Evolutionary conservation across 2,113 vertebrate genomes (phyloP).

Genomic region (Ceuthmochares aereus): DNA sequence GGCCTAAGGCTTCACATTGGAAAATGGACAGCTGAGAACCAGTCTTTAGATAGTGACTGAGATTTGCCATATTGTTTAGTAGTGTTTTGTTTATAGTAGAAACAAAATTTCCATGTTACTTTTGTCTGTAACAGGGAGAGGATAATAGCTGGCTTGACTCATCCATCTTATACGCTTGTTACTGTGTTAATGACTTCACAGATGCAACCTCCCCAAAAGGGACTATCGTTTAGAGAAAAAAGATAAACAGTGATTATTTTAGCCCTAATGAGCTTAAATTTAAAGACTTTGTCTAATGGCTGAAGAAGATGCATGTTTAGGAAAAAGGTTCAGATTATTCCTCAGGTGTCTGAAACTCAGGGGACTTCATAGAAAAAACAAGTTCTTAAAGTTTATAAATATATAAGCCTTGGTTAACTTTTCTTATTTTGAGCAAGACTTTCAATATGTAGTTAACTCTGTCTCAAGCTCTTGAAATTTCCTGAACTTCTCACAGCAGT

Average conservation of each 20-base stretch:
- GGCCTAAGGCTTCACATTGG: background rate
- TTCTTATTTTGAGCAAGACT: background rate
- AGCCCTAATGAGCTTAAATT: background rate
- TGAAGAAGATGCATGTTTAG: background rate
- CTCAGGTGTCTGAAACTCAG: background rate
- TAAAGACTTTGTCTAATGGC: background rate
- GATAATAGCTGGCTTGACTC: background rate
- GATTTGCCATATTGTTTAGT: background rate
- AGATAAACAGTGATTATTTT: background rate
- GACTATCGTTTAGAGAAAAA: background rate
- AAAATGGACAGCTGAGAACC: background rate
- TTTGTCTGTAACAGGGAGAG: background rate
- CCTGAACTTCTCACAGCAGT: background rate
- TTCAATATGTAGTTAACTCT: background rate
- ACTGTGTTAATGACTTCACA: background rate
- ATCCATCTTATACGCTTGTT: background rate
- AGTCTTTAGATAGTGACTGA: background rate
- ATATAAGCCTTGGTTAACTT: background rate
- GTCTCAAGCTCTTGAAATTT: background rate
- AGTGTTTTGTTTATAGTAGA: background rate
- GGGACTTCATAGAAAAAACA: background rate
- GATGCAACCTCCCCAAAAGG: background rate
- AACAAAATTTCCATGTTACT: background rate
- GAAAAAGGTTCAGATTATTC: background rate
- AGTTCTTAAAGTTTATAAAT: background rate